These are phyloP conservation scores for Acanthopagrus latus DNA, from an alignment of 2,797 vertebrate species.

Conservation along the genomic window DNA sequence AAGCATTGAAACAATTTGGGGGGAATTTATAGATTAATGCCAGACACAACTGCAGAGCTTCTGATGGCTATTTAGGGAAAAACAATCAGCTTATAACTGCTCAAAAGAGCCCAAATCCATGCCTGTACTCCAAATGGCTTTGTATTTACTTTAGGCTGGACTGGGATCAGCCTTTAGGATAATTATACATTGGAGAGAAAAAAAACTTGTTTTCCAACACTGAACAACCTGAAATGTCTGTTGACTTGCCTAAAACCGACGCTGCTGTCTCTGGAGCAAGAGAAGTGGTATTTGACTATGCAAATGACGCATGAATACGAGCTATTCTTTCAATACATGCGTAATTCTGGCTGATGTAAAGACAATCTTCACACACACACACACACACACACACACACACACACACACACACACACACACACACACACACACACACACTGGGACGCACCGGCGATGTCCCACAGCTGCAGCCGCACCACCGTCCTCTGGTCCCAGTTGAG, in stretches of 20 bases:
- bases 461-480: constrained; percentile 86
- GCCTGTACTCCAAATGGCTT: no score
- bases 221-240: no score
- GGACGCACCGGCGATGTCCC: constrained; percentile 87
- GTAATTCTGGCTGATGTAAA: neutral
- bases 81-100: no score
- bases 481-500: constrained; percentile 84
- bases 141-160: no score
- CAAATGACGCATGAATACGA: neutral
- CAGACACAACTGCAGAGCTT: no score
- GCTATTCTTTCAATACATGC: neutral
- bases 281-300: neutral
- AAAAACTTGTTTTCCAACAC: no score
- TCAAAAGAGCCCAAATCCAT: no score
- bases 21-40: no score
- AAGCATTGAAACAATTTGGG: no score
- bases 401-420: neutral
- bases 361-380: neutral
- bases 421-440: neutral
- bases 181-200: no score
- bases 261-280: neutral
- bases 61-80: no score
- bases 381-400: neutral
- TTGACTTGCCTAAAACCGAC: neutral
- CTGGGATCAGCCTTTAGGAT: no score